Percentiles rank a stretch among this genome's conserved stretches.
phyloP scores from a whole-genome alignment of 35 echinoderm and acorn worm genomes.

The Heliocidaris tuberculata region DNA sequence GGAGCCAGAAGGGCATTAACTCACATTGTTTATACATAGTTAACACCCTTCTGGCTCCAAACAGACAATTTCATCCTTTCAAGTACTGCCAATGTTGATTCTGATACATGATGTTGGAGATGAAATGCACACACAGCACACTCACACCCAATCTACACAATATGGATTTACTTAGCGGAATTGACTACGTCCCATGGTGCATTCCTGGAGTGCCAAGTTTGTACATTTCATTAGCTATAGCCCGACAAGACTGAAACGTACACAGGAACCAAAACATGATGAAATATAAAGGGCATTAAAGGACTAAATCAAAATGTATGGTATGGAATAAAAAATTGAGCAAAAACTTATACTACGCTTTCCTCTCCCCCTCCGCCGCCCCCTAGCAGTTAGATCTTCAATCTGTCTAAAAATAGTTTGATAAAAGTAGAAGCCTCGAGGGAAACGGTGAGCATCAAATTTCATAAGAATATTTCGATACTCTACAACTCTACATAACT shows the following conservation, averaged over 20 bases:
- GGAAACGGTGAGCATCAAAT: too few species aligned
- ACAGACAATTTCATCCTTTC: not conserved
- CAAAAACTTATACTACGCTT: too few species aligned
- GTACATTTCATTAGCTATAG: conserved; percentile 34
- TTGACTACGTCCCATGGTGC: not conserved
- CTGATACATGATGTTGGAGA: not conserved
- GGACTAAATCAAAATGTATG: not conserved
- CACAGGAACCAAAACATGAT: conserved; percentile 21
- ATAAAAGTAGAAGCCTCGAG: too few species aligned
- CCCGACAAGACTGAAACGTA: conserved; percentile 1
- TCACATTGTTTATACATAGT: too few species aligned
- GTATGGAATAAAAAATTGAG: not conserved
- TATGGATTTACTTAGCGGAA: conserved; percentile 24
- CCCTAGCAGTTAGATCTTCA: too few species aligned
- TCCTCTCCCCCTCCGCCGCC: too few species aligned
- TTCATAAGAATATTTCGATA: too few species aligned
- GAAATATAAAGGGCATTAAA: not conserved
- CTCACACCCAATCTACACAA: not conserved
- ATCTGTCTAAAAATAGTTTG: too few species aligned
- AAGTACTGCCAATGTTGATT: conserved; percentile 8
- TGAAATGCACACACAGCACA: not conserved
- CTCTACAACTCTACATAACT: too few species aligned
- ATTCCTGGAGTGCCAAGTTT: conserved; percentile 34
- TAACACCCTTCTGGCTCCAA: too few species aligned
- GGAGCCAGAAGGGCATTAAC: too few species aligned